Base-by-base conservation (phyloP, 1,140 invertebrate genomes). In the Mylabris phalerata region DNA sequence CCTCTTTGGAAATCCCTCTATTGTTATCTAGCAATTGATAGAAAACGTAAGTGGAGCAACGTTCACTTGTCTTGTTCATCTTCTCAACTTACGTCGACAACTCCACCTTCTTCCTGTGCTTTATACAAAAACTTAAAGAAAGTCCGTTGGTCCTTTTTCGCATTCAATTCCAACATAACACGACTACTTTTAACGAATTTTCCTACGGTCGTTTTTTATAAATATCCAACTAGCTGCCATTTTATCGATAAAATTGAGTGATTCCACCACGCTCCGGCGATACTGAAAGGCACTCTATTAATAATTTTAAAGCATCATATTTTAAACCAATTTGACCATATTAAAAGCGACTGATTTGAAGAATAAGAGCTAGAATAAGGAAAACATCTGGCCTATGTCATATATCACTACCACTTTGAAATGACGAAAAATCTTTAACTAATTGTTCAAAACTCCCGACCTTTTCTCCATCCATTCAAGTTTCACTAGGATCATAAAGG, bases 251-350 rank as follows among this genome's bases (percentile, higher is more conserved):
- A 32, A 32, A 32, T 32, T 7, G 32, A 32, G 32, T 32, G 32
- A 32, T 32, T 32, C 32, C 7, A 5, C 7, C 4, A 32, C 32
- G 32, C 4, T 7, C 7, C 32, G 32, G 0, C 7, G 32, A 7
- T 32, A 5, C 3, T 32, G 26, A 57, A 63, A 57, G 60, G 60
- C 49, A 64, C 48, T 61, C 66, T 67, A 67, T 65, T 67, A 67
- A 61, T 67, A 60, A 52, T 56, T 59, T 9, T 61, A 64, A 45
- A 55, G 59, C 45, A 67, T 61, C 65, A 65, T 64, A 71, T 71
- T 71, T 67, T 71, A 71, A 69, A 68, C 63, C 67, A 71, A 71
- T 71, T 71, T 71, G 67, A 69, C 67, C 66, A 69, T 69, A 69
- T 71, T 69, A 71, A 69, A 71, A 57, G 63, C 62, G 65, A 69